A percentile compares a stretch with the other conserved stretches of the same genome.
These are phyloP conservation scores for Diplogasteroides magnus DNA, from an alignment of 1,140 invertebrate species.

Conservation along the genomic window DNA sequence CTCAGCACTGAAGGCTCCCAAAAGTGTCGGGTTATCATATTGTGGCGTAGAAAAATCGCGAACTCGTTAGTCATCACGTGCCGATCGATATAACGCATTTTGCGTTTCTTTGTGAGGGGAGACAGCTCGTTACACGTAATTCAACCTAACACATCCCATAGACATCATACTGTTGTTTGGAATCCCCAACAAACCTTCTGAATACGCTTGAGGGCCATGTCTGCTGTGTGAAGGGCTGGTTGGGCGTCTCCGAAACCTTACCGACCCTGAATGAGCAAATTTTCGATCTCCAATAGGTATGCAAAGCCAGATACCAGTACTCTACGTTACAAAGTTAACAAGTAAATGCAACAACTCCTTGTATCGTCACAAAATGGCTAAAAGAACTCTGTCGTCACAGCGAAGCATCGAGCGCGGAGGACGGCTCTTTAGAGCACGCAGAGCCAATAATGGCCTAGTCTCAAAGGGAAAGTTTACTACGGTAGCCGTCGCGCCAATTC, in stretches of 20 bases:
- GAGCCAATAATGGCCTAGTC: no score
- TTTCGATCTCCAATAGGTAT: neutral
- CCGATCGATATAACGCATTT: neutral
- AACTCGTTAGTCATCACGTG: neutral
- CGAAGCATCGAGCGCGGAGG: no score
- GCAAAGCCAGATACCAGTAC: no score
- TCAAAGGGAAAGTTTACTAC: no score
- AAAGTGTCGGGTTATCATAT: neutral
- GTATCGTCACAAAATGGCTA: no score
- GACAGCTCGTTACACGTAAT: neutral
- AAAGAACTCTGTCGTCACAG: no score
- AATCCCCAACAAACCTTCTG: slow-evolving; percentile 28
- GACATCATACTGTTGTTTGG: neutral
- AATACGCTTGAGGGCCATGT: slow-evolving; percentile 37
- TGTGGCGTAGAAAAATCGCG: neutral
- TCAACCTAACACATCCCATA: slow-evolving; percentile 58
- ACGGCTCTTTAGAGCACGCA: no score
- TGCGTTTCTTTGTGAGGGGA: no score
- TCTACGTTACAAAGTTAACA: no score
- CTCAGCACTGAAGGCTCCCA: neutral
- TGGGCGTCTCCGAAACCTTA: neutral
- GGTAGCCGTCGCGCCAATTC: no score
- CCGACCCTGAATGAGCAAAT: neutral
- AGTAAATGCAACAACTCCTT: no score
- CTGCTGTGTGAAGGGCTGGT: neutral